A percentile compares a stretch with the other conserved stretches of the same genome.
Conservation (phyloP, 1,140 invertebrate species). For the Ceratina australensis region DNA sequence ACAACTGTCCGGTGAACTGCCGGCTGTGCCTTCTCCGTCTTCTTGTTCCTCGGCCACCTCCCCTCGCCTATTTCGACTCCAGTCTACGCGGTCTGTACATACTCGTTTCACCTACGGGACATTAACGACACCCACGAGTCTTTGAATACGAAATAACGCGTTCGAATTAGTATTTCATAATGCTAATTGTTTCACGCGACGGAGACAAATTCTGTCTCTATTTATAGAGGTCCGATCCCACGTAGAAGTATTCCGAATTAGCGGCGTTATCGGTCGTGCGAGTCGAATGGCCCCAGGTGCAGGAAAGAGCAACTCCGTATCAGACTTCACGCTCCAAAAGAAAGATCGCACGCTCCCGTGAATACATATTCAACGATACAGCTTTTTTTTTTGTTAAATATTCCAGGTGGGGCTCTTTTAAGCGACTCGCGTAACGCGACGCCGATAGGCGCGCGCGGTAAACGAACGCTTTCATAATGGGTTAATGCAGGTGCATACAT, state of each 20-base stretch:
- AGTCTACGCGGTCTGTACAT: neutral
- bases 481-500: conserved; percentile 16
- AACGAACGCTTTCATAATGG: conserved; percentile 44
- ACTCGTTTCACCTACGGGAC: no score
- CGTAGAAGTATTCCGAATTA: neutral
- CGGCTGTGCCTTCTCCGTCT: conserved; percentile 26
- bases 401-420: neutral
- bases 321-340: no score
- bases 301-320: neutral
- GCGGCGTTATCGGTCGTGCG: neutral
- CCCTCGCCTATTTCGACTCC: neutral
- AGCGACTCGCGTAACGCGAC: conserved; percentile 32
- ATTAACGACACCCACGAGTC: no score
- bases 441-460: conserved; percentile 4
- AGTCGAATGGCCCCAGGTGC: neutral
- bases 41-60: conserved; percentile 23
- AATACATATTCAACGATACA: neutral
- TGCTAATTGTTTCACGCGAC: no score
- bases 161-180: no score
- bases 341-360: neutral
- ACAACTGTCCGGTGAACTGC: conserved; percentile 62
- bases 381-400: conserved; percentile 23
- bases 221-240: no score
- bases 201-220: no score
- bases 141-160: no score